Conservation (phyloP, 2,113 vertebrate species). For the Gallinago paraguaiae region DNA sequence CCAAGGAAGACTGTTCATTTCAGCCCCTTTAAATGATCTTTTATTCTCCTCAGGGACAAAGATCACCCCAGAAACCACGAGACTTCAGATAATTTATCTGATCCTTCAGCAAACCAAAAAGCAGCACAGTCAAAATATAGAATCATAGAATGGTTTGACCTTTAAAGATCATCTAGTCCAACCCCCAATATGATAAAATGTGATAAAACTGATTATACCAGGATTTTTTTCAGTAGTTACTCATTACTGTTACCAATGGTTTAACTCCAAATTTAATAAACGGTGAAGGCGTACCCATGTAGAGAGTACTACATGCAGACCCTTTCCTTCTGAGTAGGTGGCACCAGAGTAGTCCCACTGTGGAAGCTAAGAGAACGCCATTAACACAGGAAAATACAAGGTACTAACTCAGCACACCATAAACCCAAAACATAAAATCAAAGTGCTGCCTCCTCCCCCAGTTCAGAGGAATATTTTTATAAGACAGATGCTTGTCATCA, state of each 20-base stretch:
- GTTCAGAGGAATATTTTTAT: neutral
- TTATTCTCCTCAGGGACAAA: constrained; percentile 6
- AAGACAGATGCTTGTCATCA: neutral
- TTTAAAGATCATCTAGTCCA: neutral
- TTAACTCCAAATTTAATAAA: neutral
- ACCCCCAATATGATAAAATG: neutral
- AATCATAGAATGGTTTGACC: neutral
- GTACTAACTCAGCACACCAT: neutral
- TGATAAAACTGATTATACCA: neutral
- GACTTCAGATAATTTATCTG: neutral
- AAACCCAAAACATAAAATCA: neutral
- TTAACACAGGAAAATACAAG: neutral
- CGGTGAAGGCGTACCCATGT: neutral
- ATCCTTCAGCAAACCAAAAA: neutral
- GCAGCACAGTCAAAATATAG: neutral
- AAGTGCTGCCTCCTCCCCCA: neutral
- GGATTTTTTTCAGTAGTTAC: neutral
- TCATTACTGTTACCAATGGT: neutral
- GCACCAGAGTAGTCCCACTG: neutral
- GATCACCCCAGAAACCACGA: constrained; percentile 14
- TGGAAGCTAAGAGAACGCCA: neutral
- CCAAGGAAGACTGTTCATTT: neutral
- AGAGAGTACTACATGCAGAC: neutral
- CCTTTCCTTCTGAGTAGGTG: neutral
- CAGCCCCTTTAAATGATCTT: neutral